Conservation (phyloP, 2,888 invertebrate species). For the Dorcus hopei region DNA sequence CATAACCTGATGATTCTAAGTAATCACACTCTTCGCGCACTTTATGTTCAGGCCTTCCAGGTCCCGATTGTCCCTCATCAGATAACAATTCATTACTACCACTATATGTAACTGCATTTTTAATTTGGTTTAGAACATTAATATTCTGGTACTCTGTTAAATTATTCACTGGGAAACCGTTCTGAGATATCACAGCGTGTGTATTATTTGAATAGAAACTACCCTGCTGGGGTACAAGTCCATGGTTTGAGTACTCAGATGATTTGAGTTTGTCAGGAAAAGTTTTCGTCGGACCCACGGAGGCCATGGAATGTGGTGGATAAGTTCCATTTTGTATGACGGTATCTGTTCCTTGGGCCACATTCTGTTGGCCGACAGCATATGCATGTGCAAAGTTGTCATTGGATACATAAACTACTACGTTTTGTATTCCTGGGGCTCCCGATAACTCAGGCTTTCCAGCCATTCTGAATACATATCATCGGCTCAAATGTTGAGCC, state of each 20-base stretch:
- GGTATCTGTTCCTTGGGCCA: constrained; percentile 31
- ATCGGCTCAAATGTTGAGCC: constrained; percentile 58
- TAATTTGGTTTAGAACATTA: constrained; percentile 26
- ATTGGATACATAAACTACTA: constrained; percentile 58
- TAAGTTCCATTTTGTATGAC: constrained; percentile 48
- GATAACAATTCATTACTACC: constrained; percentile 34
- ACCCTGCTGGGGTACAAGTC: constrained; percentile 22
- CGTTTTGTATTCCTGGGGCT: constrained; percentile 54
- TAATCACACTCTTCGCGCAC: constrained; percentile 42
- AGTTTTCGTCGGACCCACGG: constrained; percentile 37
- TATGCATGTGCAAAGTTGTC: constrained; percentile 56
- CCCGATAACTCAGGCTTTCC: constrained; percentile 73
- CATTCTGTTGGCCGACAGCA: constrained; percentile 52
- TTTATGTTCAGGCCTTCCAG: constrained; percentile 34
- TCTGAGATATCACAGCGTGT: constrained; percentile 43
- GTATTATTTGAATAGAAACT: constrained; percentile 23
- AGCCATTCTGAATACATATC: constrained; percentile 74
- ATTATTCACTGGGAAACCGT: constrained; percentile 40
- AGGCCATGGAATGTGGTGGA: constrained; percentile 40
- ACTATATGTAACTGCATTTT: constrained; percentile 19
- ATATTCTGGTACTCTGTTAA: constrained; percentile 38
- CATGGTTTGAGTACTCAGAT: constrained; percentile 30
- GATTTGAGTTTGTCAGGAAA: constrained; percentile 33
- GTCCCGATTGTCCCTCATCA: constrained; percentile 34
- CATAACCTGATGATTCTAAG: constrained; percentile 32